These are phyloP conservation scores for Diogma glabrata DNA, from an alignment of 2,888 invertebrate species.

Conservation along the genomic window DNA sequence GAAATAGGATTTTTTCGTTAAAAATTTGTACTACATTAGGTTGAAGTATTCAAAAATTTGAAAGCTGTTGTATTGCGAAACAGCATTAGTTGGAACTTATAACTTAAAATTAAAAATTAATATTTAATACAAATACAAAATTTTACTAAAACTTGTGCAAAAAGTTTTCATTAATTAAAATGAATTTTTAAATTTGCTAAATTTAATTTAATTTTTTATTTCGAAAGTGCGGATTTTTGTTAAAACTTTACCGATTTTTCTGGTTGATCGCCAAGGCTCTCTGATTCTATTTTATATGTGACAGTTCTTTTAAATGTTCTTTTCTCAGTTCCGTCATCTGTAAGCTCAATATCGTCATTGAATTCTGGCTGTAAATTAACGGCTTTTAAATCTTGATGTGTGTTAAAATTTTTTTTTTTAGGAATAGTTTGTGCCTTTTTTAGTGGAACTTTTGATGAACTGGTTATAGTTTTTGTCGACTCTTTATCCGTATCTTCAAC, in stretches of 20 bases:
- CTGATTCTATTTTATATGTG: slow-evolving; percentile 8
- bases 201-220: no score
- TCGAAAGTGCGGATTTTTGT: background rate
- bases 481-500: background rate
- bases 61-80: no score
- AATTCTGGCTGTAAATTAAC: slow-evolving; percentile 7
- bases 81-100: no score
- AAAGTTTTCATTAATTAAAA: background rate
- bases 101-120: no score
- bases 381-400: slow-evolving; percentile 6
- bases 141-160: background rate
- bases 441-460: background rate
- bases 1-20: no score
- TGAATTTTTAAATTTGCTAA: no score
- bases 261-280: background rate
- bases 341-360: slow-evolving; percentile 6
- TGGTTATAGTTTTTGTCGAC: background rate
- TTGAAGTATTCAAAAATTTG: no score
- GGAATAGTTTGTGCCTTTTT: background rate
- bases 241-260: background rate
- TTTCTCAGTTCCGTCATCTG: slow-evolving; percentile 6
- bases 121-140: no score
- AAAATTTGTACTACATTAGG: no score
- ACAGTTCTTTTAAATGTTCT: slow-evolving; percentile 12
- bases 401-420: slow-evolving; percentile 1